phyloP scores from a whole-genome alignment of 2,113 vertebrate species.

The Microtus oregoni region DNA sequence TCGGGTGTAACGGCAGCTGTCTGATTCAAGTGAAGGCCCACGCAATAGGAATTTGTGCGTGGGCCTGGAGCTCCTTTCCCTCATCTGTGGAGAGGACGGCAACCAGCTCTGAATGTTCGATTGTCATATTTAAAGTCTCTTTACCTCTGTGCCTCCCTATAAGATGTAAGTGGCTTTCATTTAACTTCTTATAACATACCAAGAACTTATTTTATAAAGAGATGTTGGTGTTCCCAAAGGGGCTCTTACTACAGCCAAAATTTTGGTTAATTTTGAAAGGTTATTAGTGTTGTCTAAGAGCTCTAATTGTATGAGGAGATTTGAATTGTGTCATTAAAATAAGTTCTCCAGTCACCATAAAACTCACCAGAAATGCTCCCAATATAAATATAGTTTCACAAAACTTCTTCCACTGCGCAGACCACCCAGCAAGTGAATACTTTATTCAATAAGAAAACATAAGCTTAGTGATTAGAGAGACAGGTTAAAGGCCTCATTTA shows the following conservation, averaged over 20 bases:
- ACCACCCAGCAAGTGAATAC: background rate
- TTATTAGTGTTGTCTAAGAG: background rate
- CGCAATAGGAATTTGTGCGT: background rate
- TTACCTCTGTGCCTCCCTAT: background rate
- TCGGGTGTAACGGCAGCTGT: background rate
- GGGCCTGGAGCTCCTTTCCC: background rate
- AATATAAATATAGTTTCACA: background rate
- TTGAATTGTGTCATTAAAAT: background rate
- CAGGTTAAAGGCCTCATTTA: background rate
- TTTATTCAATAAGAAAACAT: background rate
- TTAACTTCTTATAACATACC: background rate
- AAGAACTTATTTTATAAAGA: background rate
- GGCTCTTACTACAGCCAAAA: background rate
- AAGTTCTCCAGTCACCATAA: background rate
- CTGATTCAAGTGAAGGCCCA: background rate
- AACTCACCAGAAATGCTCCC: background rate
- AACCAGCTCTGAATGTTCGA: background rate
- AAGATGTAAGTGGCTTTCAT: background rate
- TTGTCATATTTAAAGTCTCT: background rate
- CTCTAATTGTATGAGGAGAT: background rate
- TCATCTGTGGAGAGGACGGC: background rate
- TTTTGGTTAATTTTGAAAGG: background rate
- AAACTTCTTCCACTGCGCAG: background rate
- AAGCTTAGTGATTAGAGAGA: background rate
- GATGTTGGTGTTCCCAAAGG: background rate